Evolutionary conservation across 1,140 invertebrate genomes (phyloP).

Genomic region (Drosophila simulans): DNA sequence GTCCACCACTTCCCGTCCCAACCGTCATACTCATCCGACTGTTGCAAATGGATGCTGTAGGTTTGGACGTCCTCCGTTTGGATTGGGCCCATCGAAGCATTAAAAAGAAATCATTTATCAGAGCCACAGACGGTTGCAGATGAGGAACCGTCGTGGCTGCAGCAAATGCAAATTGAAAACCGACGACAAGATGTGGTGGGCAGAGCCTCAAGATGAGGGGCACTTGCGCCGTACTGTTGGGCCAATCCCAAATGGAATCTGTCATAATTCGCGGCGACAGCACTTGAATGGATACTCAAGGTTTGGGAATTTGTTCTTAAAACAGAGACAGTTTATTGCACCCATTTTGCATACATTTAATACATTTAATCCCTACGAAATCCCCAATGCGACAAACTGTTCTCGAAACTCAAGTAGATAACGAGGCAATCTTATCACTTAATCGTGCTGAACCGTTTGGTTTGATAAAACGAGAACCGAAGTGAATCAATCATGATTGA

Average conservation of each 20-base stretch:
- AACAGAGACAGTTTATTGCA: background rate
- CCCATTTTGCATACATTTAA: background rate
- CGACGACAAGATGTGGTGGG: background rate
- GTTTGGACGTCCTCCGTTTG: constrained; percentile 24
- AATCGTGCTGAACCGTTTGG: too few species aligned
- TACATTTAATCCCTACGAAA: background rate
- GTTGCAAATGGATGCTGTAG: constrained; percentile 14
- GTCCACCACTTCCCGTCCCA: background rate
- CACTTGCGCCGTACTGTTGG: constrained; percentile 2
- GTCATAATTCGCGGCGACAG: constrained; percentile 18
- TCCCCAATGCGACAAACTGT: constrained; percentile 11
- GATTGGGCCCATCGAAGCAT: constrained; percentile 59
- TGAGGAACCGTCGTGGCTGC: background rate
- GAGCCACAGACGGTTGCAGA: constrained; percentile 8
- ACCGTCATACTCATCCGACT: constrained; percentile 8
- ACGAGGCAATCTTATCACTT: constrained; percentile 12
- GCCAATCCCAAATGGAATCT: constrained; percentile 38
- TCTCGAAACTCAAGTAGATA: background rate
- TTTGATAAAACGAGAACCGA: background rate
- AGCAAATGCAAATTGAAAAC: constrained; percentile 47
- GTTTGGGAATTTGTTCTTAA: background rate
- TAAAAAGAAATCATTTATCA: constrained; percentile 61
- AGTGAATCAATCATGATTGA: background rate
- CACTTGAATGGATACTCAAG: constrained; percentile 18
- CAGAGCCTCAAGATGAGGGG: background rate